Evolutionary conservation across 2,888 invertebrate genomes (phyloP), one percentile per base, ranked within the genome.

Genomic region (Acleris emargana): DNA sequence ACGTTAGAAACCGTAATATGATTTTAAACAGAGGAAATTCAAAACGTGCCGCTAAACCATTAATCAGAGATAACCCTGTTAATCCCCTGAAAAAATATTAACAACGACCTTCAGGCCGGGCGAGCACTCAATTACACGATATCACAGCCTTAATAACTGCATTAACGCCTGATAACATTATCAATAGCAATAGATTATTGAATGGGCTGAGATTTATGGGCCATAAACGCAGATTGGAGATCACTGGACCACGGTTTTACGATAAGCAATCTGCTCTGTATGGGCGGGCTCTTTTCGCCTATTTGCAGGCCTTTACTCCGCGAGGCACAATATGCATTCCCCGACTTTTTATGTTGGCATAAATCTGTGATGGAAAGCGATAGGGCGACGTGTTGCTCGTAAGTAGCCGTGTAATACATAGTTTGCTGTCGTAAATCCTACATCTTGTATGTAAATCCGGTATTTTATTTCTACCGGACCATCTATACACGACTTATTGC

Each of bases 191-290:
- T 80, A 82, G 81, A 82, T 88, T 84, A 89, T 88, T 89, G 88
- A 88, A 89, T 87, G 79, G 81, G 76, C 70, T 59, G 68, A 67
- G 77, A 84, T 83, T 89, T 88, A 91, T 85, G 74, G 82, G 75
- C 86, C 71, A 85, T 91, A 90, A 91, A 91, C 80, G 74, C 79
- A 84, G 90, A 91, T 91, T 91, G 87, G 87, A 88, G 91, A 91
- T 90, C 89, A 84, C 81, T 80, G 84, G 88, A 86, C 85, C 85
- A 81, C 81, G 77, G 71, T 86, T 91, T 91, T 91, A 91, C 84
- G 91, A 90, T 86, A 83, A 84, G 87, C 88, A 91, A 91, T 91
- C 87, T 88, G 75, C 79, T 77, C 76, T 72, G 79, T 84, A 82
- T 82, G 80, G 76, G 74, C 75, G 43, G 62, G 64, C 61, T 67